Base-by-base conservation (phyloP, 2,797 vertebrate genomes). In the Pseudotriccus pelzelni region DNA sequence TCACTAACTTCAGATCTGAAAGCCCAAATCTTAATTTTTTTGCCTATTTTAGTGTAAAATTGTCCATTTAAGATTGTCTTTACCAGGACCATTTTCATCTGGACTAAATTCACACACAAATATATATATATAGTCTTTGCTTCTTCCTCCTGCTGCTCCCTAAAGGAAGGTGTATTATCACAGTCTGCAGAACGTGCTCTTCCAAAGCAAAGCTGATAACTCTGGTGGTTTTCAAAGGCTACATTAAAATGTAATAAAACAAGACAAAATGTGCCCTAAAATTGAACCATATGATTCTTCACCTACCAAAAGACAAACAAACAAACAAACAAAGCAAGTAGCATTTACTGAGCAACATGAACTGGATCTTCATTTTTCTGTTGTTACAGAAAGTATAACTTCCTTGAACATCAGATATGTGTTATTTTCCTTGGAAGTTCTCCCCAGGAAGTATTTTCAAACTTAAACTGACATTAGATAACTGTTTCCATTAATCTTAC, bases 121-220 rank as follows among this genome's bases (percentile, higher is more conserved):
- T 44, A 37, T 89, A 78, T 39, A 23, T 64, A 66, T 44, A 37
- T 89, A 78, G 39, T 76, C 50, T 84, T 69, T 44, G 16, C 39
- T 74, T 84, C 49, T 77, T 59, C 43, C 39, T 76, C 24, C 34
- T 76, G 44, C 75, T 93, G 46, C 60, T 92, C 95, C 87, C 47
- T 94, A 80, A 94, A 93, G 67, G 58, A 95, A 95, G 34, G 44
- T 73, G 73, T 93, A 85, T 69, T 96, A 97, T 97, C 96, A 96
- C 63, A 94, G 64, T n/a, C 84, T 97, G 69, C 83, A 96, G 93
- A 97, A 98, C 70, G 75, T 93, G 78, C 74, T 73, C 72, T 88
- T 94, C 96, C 94, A 94, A 96, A 97, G 96, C 92, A 84, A 89
- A 95, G 81, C 46, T 67, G 80, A 23, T 82, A 96, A 90, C 69